Base-by-base conservation (phyloP, 2,888 invertebrate species). In the Hypselothyrea guttata region DNA sequence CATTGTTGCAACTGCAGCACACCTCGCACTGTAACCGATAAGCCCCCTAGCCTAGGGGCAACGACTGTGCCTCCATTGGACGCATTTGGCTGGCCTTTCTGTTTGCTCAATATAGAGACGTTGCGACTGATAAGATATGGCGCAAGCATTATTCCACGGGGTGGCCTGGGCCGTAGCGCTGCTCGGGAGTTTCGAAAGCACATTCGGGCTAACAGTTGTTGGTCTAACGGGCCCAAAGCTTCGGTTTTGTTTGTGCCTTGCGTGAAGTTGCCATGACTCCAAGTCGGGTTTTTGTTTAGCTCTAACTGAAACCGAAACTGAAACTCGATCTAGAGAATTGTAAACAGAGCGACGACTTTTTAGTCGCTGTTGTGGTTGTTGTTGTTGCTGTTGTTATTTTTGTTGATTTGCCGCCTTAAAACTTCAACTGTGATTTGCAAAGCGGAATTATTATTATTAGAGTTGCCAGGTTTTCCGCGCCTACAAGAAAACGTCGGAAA, bases 1-100 rank as follows among this genome's bases (percentile, higher is more conserved):
- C 5, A 2, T 22, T 4, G 5, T 22, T 22, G 22, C 22, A 22
- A 22, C n/a, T 9, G n/a, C 7, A 27, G 27, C 38, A 13, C 12
- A 22, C 49, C 47, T 33, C 12, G 54, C 15, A 31, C 46, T 44
- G 2, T 68, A 74, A 75, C 79, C 79, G 83, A 75, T 75, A 83
- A 75, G 54, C 22, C 22, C 22, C 5, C 22, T 22, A 22, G 22
- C 22, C 22, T 22, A n/a, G n/a, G n/a, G n/a, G n/a, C n/a, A n/a
- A n/a, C n/a, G 22, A 22, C 22, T 22, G 22, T 22, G 22, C 5
- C 22, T 22, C 22, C 5, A 22, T 22, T 2, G 22, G 22, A n/a
- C n/a, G n/a, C n/a, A n/a, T n/a, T n/a, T n/a, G n/a, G n/a, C n/a
- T n/a, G n/a, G 22, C 5, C 22, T 22, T 2, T 22, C 22, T 22